A percentile compares a stretch with the other conserved stretches of the same genome.
Conservation (phyloP, 2,888 invertebrate genomes). For the Hedya salicella region DNA sequence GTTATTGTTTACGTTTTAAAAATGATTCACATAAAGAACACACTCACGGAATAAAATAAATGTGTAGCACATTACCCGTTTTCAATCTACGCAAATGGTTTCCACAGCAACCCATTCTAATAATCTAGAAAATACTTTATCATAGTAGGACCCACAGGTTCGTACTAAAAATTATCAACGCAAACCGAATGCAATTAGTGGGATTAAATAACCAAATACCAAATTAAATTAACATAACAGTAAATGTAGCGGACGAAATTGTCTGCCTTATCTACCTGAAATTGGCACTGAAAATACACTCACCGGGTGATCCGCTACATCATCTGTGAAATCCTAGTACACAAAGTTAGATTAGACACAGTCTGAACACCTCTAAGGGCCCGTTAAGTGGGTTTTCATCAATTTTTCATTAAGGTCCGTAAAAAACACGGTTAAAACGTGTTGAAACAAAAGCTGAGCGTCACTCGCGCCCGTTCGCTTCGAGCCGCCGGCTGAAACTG, state of each 20-base stretch:
- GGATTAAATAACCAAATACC: conserved; percentile 45
- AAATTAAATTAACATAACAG: conserved; percentile 47
- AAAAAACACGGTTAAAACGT: conserved; percentile 70
- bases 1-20: too few relatives aligned
- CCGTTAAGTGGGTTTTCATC: conserved; percentile 66
- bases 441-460: conserved; percentile 45
- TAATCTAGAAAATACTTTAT: too few relatives aligned
- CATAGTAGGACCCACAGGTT: neutral
- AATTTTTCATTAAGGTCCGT: conserved; percentile 76
- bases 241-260: conserved; percentile 37
- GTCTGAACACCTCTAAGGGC: conserved; percentile 53
- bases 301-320: conserved; percentile 65
- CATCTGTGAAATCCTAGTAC: conserved; percentile 64
- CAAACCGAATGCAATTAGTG: conserved; percentile 47
- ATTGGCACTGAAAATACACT: conserved; percentile 66
- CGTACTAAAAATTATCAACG: conserved; percentile 36
- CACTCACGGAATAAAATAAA: too few relatives aligned
- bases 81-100: too few relatives aligned
- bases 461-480: conserved; percentile 59
- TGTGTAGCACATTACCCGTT: too few relatives aligned
- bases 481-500: conserved; percentile 75
- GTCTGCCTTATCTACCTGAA: conserved; percentile 64
- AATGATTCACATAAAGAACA: too few relatives aligned
- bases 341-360: conserved; percentile 62
- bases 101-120: too few relatives aligned